Evolutionary conservation across 2,113 vertebrate genomes (phyloP), one percentile per base, ranked within the genome.

Genomic region (Tinamus guttatus): DNA sequence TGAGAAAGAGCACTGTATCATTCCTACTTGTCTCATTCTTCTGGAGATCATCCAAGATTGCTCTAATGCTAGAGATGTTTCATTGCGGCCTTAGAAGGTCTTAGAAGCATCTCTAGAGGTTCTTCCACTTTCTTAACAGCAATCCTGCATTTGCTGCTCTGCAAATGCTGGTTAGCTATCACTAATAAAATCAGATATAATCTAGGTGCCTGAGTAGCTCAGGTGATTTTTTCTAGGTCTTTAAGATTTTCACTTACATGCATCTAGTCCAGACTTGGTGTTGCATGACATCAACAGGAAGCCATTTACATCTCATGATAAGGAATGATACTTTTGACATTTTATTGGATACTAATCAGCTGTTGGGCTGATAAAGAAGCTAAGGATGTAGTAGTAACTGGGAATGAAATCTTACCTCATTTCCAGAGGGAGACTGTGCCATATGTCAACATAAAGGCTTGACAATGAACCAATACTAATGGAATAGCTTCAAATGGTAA

Each of bases 41-140:
- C 59, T 89, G 89, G 91, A 93, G 63, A 69, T 32, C 68, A 80
- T 87, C 93, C 94, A 93, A 94, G 81, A 16, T 84, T 94, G 89
- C 89, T 63, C 65, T 91, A 94, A 87, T 91, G 49, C 59, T 70
- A 34, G 32, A 4, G 36, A 20, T 7, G 4, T 17, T 82, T 67
- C 79, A 89, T 58, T 54, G 43, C 75, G 58, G 62, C 73, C 67
- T 49, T 87, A 85, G 43, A 58, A 91, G 63, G 84, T 51, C 54
- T 93, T 38, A 49, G 67, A 80, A 87, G 19, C 28, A 63, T 67
- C 84, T 94, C 85, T 78, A 94, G 59, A 77, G 68, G 40, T 80
- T n/a, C 56, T 65, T 82, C 34, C 34, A 36, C 59, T 85, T 87
- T 87, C 69, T 60, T 47, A 70, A 71, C n/a, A 68, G 20, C n/a